phyloP scores from a whole-genome alignment of 2,113 vertebrate genomes.

The Xiphophorus couchianus region DNA sequence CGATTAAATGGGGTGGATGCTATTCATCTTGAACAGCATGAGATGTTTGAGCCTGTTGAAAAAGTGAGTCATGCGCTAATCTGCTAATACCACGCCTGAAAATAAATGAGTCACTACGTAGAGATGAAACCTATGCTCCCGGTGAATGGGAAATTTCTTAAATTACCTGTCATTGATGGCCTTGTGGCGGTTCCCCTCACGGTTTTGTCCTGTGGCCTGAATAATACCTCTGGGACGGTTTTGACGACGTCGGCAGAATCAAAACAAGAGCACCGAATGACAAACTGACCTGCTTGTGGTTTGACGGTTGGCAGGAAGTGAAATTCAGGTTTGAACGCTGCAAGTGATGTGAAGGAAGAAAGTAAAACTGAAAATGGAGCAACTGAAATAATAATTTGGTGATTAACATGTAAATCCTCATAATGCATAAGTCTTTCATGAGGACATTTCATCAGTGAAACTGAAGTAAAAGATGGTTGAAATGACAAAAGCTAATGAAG shows the following conservation, averaged over 20 bases:
- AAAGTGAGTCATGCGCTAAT: not conserved
- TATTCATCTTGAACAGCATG: not conserved
- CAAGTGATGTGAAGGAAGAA: not conserved
- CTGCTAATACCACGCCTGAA: not conserved
- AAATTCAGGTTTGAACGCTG: conserved; percentile 1
- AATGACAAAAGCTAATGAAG: too few species aligned
- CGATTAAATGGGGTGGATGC: not conserved
- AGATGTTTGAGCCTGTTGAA: not conserved
- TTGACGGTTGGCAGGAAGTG: not conserved
- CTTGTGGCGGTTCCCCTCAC: not conserved
- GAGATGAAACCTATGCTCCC: not conserved
- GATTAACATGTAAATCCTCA: not conserved
- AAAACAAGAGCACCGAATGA: not conserved
- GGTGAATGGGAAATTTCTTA: conserved; percentile 17
- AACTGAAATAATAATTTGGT: not conserved
- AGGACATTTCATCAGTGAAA: too few species aligned
- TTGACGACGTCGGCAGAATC: not conserved
- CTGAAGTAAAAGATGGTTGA: too few species aligned
- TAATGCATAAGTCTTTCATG: too few species aligned
- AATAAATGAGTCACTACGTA: not conserved
- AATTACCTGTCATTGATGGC: not conserved
- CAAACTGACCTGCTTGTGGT: not conserved
- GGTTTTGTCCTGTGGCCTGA: not conserved
- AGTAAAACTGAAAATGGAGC: not conserved
- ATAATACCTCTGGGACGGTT: not conserved